These are phyloP conservation scores for Patella caerulea DNA, from an alignment of 2,888 invertebrate species.

Conservation along the genomic window DNA sequence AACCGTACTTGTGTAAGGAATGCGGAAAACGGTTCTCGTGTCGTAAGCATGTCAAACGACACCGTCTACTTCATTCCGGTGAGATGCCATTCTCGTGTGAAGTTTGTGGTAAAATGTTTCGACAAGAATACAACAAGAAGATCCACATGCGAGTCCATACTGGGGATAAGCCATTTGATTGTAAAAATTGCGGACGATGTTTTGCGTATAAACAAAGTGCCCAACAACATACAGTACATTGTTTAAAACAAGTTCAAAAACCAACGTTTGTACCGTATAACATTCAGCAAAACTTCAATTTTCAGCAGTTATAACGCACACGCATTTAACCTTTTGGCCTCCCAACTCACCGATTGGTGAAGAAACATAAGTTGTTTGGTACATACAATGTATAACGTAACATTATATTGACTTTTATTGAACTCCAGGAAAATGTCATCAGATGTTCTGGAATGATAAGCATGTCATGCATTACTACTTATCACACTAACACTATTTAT, in stretches of 20 bases:
- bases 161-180: conserved; percentile 12
- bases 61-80: neutral
- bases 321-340: too few species aligned
- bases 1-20: conserved; percentile 8
- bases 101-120: neutral
- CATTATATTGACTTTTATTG: too few species aligned
- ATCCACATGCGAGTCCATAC: conserved; percentile 4
- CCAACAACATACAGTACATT: neutral
- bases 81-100: neutral
- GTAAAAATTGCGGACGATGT: neutral
- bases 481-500: too few species aligned
- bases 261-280: neutral
- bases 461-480: too few species aligned
- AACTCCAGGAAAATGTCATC: too few species aligned
- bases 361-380: too few species aligned
- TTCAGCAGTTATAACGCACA: too few species aligned
- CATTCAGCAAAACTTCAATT: neutral
- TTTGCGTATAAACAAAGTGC: neutral
- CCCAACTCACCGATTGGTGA: too few species aligned
- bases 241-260: neutral
- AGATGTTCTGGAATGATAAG: too few species aligned
- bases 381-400: too few species aligned
- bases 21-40: conserved; percentile 1
- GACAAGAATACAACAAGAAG: conserved; percentile 4
- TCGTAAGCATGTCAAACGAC: conserved; percentile 4